Conservation (phyloP, 2,113 vertebrate genomes). For the Hemibagrus wyckioides region DNA sequence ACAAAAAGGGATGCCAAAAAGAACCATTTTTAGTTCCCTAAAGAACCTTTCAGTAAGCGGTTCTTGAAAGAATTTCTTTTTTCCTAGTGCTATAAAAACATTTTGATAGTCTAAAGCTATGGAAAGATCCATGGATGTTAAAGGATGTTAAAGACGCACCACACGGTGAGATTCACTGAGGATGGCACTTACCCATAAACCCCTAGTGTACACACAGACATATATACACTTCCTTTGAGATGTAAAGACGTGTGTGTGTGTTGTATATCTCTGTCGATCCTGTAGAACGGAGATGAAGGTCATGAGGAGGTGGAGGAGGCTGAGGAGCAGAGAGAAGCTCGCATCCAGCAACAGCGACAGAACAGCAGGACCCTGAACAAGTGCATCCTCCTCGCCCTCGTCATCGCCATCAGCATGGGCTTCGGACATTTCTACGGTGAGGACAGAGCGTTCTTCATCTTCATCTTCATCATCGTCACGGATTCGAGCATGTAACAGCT, state of each 20-base stretch:
- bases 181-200: no score
- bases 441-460: slow-evolving; percentile 18
- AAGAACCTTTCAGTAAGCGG: no score
- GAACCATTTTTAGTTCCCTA: no score
- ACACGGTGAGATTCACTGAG: no score
- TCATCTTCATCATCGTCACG: background rate
- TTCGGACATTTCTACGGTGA: slow-evolving; percentile 90
- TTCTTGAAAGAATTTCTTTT: no score
- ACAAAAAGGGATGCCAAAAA: no score
- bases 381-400: slow-evolving; percentile 83
- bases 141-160: no score
- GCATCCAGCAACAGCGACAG: slow-evolving; percentile 38
- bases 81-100: no score
- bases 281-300: slow-evolving; percentile 1
- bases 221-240: background rate
- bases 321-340: slow-evolving; percentile 40
- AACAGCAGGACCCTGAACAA: slow-evolving; percentile 78
- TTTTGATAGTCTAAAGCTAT: no score
- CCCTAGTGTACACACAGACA: background rate
- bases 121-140: no score
- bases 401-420: slow-evolving; percentile 89
- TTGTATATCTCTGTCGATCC: no score
- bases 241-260: background rate
- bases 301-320: slow-evolving; percentile 43
- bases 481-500: background rate